Evolutionary conservation across 2,888 invertebrate species (phyloP).

Genomic region (Minunthozetes semirufus): DNA sequence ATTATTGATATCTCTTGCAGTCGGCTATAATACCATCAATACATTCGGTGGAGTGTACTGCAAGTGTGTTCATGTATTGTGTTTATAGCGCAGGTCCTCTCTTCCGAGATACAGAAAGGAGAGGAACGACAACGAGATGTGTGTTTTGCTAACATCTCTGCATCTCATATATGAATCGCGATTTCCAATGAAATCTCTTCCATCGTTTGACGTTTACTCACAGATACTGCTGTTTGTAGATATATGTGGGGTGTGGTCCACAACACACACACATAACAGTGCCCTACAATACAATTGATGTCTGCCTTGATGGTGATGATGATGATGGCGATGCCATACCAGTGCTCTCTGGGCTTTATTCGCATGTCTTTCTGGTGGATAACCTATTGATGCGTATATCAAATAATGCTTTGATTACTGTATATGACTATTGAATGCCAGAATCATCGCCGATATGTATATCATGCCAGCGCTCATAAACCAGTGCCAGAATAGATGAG

Average conservation of each 20-base stretch:
- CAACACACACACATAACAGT: neutral
- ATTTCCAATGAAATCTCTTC: constrained; percentile 26
- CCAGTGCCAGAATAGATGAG: neutral
- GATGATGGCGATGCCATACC: constrained; percentile 22
- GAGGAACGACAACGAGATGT: neutral
- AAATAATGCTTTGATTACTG: neutral
- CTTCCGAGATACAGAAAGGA: neutral
- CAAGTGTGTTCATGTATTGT: neutral
- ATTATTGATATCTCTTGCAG: neutral
- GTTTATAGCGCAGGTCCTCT: constrained; percentile 6
- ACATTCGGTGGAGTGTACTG: neutral
- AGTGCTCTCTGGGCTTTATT: neutral
- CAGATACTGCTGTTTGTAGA: neutral
- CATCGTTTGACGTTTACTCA: constrained; percentile 20
- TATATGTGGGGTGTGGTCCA: constrained; percentile 10
- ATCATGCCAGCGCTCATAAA: neutral
- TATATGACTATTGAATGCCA: neutral
- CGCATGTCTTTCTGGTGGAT: neutral
- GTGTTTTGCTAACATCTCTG: neutral
- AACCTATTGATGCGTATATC: constrained; percentile 21
- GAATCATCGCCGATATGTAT: neutral
- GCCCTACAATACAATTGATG: constrained; percentile 11
- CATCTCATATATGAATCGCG: constrained; percentile 28
- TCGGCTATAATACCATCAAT: neutral
- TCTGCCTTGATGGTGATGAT: constrained; percentile 17